Base-by-base conservation (phyloP, 1,140 invertebrate genomes). In the Heliconius nattereri region DNA sequence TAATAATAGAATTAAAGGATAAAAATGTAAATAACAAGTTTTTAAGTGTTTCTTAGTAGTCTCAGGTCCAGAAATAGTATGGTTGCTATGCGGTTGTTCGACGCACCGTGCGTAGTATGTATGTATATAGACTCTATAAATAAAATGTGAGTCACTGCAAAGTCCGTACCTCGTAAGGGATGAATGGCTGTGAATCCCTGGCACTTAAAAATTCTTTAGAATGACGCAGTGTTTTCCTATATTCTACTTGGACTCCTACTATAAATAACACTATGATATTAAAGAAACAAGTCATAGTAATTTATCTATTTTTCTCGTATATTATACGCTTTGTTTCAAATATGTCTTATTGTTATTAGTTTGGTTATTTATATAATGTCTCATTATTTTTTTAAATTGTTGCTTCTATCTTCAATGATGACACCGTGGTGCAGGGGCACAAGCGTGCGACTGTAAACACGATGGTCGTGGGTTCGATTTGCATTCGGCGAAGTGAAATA, bases 181-280 rank as follows among this genome's bases (percentile, higher is more conserved):
- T 89, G 87, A 89, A 89, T 89, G 87, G 84, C 84, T 87, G 86
- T 86, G 84, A 85, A 75, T 52, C 81, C 81, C 76, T 76, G 80
- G 81, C 86, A 13, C 13, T 73, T 66, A 35, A 3, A 66, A 66
- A 40, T 78, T 49, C 35, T 73, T 73, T 72, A 37, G 70, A 40
- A 83, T 86, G 82, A 85, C 81, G 79, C 81, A 83, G 76, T 11
- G 60, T 66, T 66, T 66, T 9, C 60, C 57, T 32, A 23, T n/a
- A 60, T 11, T 3, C n/a, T 1, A 23, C n/a, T 26, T 29, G 23
- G 11, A 13, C 49, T 7, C 2, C 7, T 16, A 66, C 60, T 66
- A 66, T 66, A 6, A 29, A 66, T 66, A 66, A 26, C 60, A 29
- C 3, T n/a, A 57, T 9, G 54, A 29, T n/a, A 23, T 23, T 1